Evolutionary conservation across 2,797 vertebrate species (phyloP).

Genomic region (Chaunax sp.): DNA sequence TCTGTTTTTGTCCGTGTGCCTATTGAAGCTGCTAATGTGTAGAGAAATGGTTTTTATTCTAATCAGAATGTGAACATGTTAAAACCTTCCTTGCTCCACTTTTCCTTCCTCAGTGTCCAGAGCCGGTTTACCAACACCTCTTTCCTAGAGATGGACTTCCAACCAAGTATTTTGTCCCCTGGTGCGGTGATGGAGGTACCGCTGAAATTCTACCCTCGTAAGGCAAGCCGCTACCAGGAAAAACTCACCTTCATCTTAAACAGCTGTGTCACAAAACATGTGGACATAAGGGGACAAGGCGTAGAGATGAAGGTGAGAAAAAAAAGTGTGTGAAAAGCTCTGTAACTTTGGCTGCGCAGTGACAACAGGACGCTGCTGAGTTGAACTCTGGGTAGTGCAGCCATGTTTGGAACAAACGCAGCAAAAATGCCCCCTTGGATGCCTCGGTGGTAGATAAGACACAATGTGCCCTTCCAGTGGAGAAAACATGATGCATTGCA

Average conservation of each 20-base stretch:
- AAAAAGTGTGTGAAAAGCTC: not conserved
- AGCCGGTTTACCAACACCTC: slow-evolving; percentile 83
- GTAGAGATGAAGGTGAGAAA: slow-evolving; percentile 86
- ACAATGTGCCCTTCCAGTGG: too few species aligned
- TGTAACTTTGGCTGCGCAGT: not conserved
- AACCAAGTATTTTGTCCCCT: slow-evolving; percentile 74
- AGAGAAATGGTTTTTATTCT: not conserved
- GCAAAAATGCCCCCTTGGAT: too few species aligned
- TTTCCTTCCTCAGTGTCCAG: slow-evolving; percentile 78
- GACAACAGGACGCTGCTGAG: too few species aligned
- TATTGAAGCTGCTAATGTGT: too few species aligned
- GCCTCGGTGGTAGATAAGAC: too few species aligned
- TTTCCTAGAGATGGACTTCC: slow-evolving; percentile 82
- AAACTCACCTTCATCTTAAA: slow-evolving; percentile 87
- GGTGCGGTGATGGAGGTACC: slow-evolving; percentile 80
- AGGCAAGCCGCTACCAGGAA: slow-evolving; percentile 82
- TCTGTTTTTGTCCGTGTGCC: not conserved
- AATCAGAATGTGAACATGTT: not conserved
- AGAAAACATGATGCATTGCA: too few species aligned
- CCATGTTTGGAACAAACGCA: too few species aligned
- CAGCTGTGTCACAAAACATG: slow-evolving; percentile 75
- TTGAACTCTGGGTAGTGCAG: too few species aligned
- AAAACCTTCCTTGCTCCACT: not conserved
- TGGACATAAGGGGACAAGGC: slow-evolving; percentile 88
- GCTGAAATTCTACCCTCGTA: slow-evolving; percentile 87